These are phyloP conservation scores for Coelopa pilipes DNA, from an alignment of 2,888 invertebrate species.

Conservation along the genomic window DNA sequence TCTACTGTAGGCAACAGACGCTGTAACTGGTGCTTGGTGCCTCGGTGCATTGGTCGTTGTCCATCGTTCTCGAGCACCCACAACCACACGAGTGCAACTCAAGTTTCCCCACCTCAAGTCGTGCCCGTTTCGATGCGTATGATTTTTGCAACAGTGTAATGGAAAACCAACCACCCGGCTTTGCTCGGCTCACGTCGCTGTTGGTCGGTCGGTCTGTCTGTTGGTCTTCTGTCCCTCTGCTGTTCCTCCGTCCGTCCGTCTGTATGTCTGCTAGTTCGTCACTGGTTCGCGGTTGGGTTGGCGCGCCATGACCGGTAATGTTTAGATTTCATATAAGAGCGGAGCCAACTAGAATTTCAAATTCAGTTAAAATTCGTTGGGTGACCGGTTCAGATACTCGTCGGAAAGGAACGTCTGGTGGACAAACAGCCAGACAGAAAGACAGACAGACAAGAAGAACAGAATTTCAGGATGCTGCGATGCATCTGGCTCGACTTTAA, in stretches of 20 bases:
- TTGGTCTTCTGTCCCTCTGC: no score
- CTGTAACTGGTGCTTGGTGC: slow-evolving; percentile 3
- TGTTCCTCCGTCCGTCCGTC: no score
- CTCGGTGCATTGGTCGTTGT: not conserved
- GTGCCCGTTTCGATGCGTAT: slow-evolving; percentile 38
- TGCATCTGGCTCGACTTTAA: no score
- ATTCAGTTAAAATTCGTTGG: slow-evolving; percentile 54
- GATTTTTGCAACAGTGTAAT: slow-evolving; percentile 48
- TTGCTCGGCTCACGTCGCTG: not conserved
- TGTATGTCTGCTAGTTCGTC: slow-evolving; percentile 21
- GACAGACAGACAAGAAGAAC: no score
- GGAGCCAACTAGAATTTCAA: slow-evolving; percentile 2
- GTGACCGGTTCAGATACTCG: slow-evolving; percentile 43
- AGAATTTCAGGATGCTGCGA: no score
- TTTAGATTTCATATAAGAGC: slow-evolving; percentile 33
- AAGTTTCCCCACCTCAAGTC: slow-evolving; percentile 46
- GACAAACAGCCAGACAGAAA: no score
- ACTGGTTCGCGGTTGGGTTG: slow-evolving; percentile 44
- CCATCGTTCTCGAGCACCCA: slow-evolving; percentile 15
- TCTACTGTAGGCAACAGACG: not conserved
- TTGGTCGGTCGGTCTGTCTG: not conserved
- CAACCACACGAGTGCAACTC: slow-evolving; percentile 46
- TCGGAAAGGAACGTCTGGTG: no score
- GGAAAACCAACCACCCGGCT: slow-evolving; percentile 50
- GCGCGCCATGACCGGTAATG: slow-evolving; percentile 31